Evolutionary conservation across 2,888 invertebrate genomes (phyloP), one percentile per base, ranked within the genome.

Genomic region (Lagria hirta): DNA sequence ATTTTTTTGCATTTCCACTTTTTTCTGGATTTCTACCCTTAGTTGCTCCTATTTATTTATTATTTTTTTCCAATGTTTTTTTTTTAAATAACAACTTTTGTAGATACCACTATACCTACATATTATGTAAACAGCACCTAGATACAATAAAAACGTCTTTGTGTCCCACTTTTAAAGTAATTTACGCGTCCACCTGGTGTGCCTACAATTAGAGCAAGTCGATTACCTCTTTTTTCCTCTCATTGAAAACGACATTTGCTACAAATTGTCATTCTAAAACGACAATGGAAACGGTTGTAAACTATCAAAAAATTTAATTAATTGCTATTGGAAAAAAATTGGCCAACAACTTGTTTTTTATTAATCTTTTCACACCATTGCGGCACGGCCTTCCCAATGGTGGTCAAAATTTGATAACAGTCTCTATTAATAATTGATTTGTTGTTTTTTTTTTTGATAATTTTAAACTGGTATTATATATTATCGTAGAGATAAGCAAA

Each of bases 401-500:
- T 32, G 12, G 32, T n/a, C n/a, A n/a, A n/a, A n/a, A n/a, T n/a
- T n/a, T n/a, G n/a, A n/a, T n/a, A n/a, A n/a, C n/a, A n/a, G n/a
- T n/a, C n/a, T n/a, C n/a, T n/a, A n/a, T n/a, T n/a, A n/a, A n/a
- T n/a, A n/a, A n/a, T n/a, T n/a, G n/a, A n/a, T n/a, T n/a, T n/a
- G n/a, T n/a, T n/a, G n/a, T n/a, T n/a, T n/a, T n/a, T n/a, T n/a
- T n/a, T n/a, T n/a, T n/a, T n/a, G n/a, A n/a, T n/a, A n/a, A n/a
- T n/a, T n/a, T n/a, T n/a, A n/a, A n/a, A n/a, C n/a, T n/a, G n/a
- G n/a, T n/a, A n/a, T n/a, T n/a, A n/a, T n/a, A 8, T 4, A 4
- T 27, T 4, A 14, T 6, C 12, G 3, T 3, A 13, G 8, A 10
- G 29, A 18, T 16, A 29, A 20, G 30, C 20, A 85, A 27, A 89